phyloP scores from a whole-genome alignment of 1,140 invertebrate species.

The Drosophila bifasciata region DNA sequence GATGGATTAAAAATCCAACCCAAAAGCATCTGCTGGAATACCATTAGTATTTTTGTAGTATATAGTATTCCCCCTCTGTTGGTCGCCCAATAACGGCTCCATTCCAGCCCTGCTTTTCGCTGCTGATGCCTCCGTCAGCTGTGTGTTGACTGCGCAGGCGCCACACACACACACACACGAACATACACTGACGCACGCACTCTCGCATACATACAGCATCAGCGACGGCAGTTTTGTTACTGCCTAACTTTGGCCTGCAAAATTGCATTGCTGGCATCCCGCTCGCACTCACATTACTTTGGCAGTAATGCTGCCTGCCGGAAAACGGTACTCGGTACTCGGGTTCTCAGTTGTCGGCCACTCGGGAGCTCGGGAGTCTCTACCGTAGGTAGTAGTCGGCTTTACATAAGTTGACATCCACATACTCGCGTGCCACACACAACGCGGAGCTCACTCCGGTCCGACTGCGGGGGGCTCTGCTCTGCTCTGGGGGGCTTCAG shows the following conservation, averaged over 20 bases:
- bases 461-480: conserved; percentile 28
- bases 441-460: no score
- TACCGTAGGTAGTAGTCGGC: conserved; percentile 29
- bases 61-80: background rate
- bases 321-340: conserved; percentile 48
- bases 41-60: no score
- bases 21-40: background rate
- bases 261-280: conserved; percentile 77
- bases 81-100: background rate
- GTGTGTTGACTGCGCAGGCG: conserved; percentile 48
- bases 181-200: conserved; percentile 1
- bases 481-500: conserved; percentile 62
- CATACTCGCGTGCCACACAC: no score
- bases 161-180: conserved; percentile 43
- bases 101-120: conserved; percentile 15
- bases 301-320: conserved; percentile 67
- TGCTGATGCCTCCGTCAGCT: conserved; percentile 41
- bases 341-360: conserved; percentile 8
- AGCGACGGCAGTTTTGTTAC: conserved; percentile 49
- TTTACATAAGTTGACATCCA: conserved; percentile 78
- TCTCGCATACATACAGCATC: conserved; percentile 11
- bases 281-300: conserved; percentile 60
- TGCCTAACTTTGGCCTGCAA: conserved; percentile 62
- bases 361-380: background rate
- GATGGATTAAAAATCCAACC: background rate